Base-by-base conservation (phyloP, 2,113 vertebrate species). In the Coryphaenoides rupestris region DNA sequence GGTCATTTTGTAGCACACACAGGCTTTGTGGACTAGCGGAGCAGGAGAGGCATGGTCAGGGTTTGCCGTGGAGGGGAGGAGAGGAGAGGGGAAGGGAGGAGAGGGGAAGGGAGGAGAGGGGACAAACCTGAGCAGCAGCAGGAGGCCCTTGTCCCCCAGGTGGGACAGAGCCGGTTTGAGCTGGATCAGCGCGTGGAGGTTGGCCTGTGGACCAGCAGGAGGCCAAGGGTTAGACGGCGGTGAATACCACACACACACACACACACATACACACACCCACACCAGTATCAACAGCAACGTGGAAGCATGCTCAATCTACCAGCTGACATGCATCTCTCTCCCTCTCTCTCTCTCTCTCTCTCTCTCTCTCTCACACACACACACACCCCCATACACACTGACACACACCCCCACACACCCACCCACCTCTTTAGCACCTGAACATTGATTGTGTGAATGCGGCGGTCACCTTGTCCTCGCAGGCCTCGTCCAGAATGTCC, bases 91-190 rank as follows among this genome's bases (percentile, higher is more conserved):
- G n/a, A n/a, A n/a, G n/a, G n/a, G n/a, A n/a, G n/a, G n/a, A n/a
- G n/a, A n/a, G n/a, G n/a, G n/a, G n/a, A n/a, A n/a, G n/a, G 33
- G 33, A 2, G 47, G 9, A 1, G 19, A 17, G 7, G 55, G 58
- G 16, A 56, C 76, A 86, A 86, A 98, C 97, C 97, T 93, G 64
- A 99, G 83, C 1, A 99, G 95, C 2, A 99, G 91, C 77, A 99
- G 91, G 28, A 98, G 91, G 63, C 97, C 97, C 74, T 98, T 99
- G 86, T 99, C 96, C 74, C 96, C 97, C 73, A 99, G 93, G 75
- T 99, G 97, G 75, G 96, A 95, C 73, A 99, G 89, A 71, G 97
- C 97, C 71, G 97, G 97, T 82, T 98, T 99, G 87, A 99, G 92
- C 58, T 99, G 97, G 87, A 99, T 96, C 67, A 99, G 92, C 64